Evolutionary conservation across 2,113 vertebrate genomes (phyloP).

Genomic region (Gambusia affinis): DNA sequence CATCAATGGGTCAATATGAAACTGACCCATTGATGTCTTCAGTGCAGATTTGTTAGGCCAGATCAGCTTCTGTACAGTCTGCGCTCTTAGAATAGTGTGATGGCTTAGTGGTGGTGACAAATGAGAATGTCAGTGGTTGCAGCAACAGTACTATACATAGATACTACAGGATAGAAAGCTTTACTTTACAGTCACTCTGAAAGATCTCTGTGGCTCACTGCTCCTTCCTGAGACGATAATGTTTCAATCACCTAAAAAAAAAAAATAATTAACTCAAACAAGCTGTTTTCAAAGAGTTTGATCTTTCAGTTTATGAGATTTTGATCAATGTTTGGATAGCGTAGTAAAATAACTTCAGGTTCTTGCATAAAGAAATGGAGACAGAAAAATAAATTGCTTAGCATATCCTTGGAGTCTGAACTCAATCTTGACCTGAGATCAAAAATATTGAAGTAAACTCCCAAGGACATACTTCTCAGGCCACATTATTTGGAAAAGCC

Average conservation of each 20-base stretch:
- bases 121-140: conserved; percentile 42
- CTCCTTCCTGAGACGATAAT: background rate
- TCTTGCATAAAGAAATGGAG: background rate
- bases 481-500: background rate
- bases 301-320: background rate
- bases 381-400: background rate
- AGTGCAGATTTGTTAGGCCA: conserved; percentile 16
- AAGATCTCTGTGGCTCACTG: background rate
- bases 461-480: background rate
- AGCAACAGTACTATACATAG: conserved; percentile 45
- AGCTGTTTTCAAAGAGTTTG: background rate
- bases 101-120: conserved; percentile 52
- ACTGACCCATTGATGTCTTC: background rate
- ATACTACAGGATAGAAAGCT: conserved; percentile 20
- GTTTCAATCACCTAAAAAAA: background rate
- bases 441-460: background rate
- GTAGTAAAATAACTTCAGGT: background rate
- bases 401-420: background rate
- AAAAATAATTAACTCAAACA: background rate
- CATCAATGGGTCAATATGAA: conserved; percentile 34
- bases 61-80: background rate
- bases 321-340: background rate
- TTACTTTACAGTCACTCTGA: background rate
- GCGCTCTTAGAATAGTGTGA: conserved; percentile 51
- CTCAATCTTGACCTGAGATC: conserved; percentile 5